Evolutionary conservation across 2,797 vertebrate genomes (phyloP), one percentile per base, ranked within the genome.

Genomic region (Eulemur mongoz): DNA sequence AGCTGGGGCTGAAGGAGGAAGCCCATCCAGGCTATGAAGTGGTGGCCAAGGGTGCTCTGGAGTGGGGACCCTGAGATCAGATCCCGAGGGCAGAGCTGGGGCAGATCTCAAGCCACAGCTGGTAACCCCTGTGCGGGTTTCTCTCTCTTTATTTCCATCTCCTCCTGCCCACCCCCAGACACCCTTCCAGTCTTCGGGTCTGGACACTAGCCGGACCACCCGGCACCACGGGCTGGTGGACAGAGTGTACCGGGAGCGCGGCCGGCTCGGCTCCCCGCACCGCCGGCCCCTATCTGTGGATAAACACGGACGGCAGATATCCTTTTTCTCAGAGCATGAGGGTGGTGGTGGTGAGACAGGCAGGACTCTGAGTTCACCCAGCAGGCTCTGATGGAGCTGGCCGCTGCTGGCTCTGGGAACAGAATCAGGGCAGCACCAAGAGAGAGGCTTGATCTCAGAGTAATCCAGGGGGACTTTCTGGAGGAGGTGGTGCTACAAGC

Each of bases 251-350:
- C 99, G 99, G 1, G 99, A 99, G 83, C 98, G 99, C 0, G 99
- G 99, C 98, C 99, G 99, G 76, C 99, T 99, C n/a, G 99, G 99
- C 82, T 99, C 99, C 32, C 99, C 99, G 0, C 99, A 99, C 96
- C 99, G 99, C 75, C 99, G 99, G 72, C 99, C 99, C 1, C 99
- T 99, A 82, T 99, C 99, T 0, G 99, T 99, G 93, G 99, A 99
- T 98, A 99, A 99, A 92, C 99, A 99, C 0, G 99, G 99, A 86
- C 98, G 99, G 76, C 99, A 99, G 98, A 99, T 99, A 99, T 99
- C 99, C 99, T 99, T 99, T 88, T 70, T 69, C 57, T 48, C 61
- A 3, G 54, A 63, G 89, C 7, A 5, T 30, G 2, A 7, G 50
- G 52, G 59, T 43, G 5, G 35, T 13, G 69, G 65, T 22, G 17